Base-by-base conservation (phyloP, 2,888 invertebrate genomes). In the Vesta saturnalis region DNA sequence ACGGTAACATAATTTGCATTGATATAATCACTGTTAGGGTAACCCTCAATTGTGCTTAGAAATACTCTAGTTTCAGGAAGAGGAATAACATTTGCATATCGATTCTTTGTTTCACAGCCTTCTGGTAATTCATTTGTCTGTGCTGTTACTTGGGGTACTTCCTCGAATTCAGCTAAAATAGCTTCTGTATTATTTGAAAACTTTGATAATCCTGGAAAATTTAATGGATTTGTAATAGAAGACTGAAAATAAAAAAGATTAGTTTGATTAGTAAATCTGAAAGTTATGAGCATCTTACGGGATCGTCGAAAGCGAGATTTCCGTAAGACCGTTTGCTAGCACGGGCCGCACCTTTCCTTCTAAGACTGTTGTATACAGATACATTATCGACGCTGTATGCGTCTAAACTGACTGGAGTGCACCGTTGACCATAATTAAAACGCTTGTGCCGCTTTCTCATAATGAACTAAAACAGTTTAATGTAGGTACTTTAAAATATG, bases 31-130 rank as follows among this genome's bases (percentile, higher is more conserved):
- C 93, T 91, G 71, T 91, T 90, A 0, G 92, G 91, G 77, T 93
- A 92, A 69, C 90, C 91, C 64, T 91, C 91, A 66, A 91, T 86
- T 71, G 89, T 87, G 75, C 87, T 89, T 39, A 97, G 85, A 30
- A 90, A 89, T 1, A 97, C 96, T 79, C 96, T 88, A 23, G 95
- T 95, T 83, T 96, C 95, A 23, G 96, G 95, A 75, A 95, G 88
- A 61, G 97, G 97, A 75, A 97, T 92, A n/a, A 97, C 95, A 83
- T 97, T 97, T 66, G 96, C 95, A 85, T 95, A 97, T 73, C 94
- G 86, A 85, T 97, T 97, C 84, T 96, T 96, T 71, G 92, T 90
- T 80, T 96, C 96, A 72, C 94, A 94, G 0, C 96, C 96, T 0
- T 89, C 86, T 0, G 95, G 95, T 58, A 96, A 89, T 79, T 95